Evolutionary conservation across 23 tunicate genomes (phyloP).

Genomic region (Ascidia mentula): DNA sequence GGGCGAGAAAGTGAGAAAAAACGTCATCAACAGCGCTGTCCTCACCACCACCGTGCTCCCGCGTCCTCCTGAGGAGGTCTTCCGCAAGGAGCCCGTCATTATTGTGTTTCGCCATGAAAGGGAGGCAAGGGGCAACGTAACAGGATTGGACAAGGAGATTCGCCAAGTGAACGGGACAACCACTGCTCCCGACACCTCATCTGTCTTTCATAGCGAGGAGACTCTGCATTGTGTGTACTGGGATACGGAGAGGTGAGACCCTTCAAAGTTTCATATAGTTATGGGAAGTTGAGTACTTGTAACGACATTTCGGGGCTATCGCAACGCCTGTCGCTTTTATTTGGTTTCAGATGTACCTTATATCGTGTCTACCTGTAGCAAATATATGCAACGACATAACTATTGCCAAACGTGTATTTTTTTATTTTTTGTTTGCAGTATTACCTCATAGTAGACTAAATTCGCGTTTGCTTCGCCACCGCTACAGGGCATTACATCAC

Average conservation of each 20-base stretch:
- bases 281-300: not conserved
- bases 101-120: conserved; percentile 62
- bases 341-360: too few relatives aligned
- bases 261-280: too few relatives aligned
- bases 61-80: conserved; percentile 32
- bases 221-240: conserved; percentile 67
- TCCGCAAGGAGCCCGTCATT: conserved; percentile 57
- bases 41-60: conserved; percentile 83
- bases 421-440: too few relatives aligned
- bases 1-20: conserved; percentile 17
- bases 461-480: too few relatives aligned
- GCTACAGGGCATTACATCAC: too few relatives aligned
- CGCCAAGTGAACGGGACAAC: conserved; percentile 15
- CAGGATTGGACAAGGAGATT: not conserved
- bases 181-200: not conserved
- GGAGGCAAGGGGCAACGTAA: conserved; percentile 20
- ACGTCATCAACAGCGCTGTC: conserved; percentile 66
- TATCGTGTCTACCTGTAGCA: too few relatives aligned
- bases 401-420: too few relatives aligned
- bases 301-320: not conserved
- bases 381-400: too few relatives aligned
- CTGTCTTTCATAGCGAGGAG: conserved; percentile 17
- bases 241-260: conserved; percentile 47
- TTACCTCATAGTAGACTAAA: too few relatives aligned
- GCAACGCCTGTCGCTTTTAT: not conserved